A percentile compares a stretch with the other conserved stretches of the same genome.
Evolutionary conservation across 2,797 vertebrate species (phyloP).

Genomic region (Trachops cirrhosus): DNA sequence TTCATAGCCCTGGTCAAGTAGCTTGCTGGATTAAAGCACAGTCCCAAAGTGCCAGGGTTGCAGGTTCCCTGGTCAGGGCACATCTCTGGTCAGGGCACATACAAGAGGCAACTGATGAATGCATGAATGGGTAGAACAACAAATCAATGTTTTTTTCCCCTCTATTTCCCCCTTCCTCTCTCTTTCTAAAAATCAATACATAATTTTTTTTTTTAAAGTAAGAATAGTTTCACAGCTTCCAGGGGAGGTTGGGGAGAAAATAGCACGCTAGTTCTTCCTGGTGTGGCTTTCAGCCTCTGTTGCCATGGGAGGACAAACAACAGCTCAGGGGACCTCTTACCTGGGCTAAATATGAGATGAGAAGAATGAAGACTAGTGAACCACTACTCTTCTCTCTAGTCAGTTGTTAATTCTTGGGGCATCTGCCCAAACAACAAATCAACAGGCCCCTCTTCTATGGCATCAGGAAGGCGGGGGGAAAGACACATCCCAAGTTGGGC

Average conservation of each 20-base stretch:
- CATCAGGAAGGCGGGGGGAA: neutral
- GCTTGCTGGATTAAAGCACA: neutral
- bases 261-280: neutral
- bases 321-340: neutral
- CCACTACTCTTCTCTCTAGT: neutral
- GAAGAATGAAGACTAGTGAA: neutral
- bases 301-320: neutral
- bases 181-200: too few relatives aligned
- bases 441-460: neutral
- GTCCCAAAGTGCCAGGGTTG: neutral
- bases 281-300: neutral
- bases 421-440: neutral
- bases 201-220: too few relatives aligned
- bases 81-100: neutral
- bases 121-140: neutral
- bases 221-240: neutral
- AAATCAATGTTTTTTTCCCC: neutral
- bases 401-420: neutral
- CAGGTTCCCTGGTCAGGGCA: neutral
- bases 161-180: too few relatives aligned
- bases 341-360: neutral
- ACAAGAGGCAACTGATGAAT: neutral
- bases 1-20: neutral
- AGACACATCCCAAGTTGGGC: neutral
- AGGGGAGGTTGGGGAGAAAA: neutral